Evolutionary conservation across 1,140 invertebrate species (phyloP).

Genomic region (Drosophila sp.): DNA sequence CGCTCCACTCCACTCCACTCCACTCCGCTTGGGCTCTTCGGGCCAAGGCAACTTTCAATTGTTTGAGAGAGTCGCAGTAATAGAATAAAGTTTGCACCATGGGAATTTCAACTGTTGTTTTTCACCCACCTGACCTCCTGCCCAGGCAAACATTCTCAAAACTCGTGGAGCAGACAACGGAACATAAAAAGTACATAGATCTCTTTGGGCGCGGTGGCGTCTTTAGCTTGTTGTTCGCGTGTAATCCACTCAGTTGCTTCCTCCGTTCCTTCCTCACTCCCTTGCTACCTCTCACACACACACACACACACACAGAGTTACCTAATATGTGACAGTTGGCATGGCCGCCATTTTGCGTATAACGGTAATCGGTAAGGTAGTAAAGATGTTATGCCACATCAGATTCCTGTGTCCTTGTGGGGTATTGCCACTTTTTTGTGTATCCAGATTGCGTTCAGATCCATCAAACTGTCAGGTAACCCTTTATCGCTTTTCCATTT

Average conservation of each 20-base stretch:
- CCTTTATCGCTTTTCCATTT: too few species aligned
- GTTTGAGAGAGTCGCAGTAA: slow-evolving; percentile 60
- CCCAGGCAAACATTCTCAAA: neutral
- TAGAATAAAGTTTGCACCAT: slow-evolving; percentile 77
- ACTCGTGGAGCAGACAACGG: slow-evolving; percentile 6
- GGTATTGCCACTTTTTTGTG: neutral
- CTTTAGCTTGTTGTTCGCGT: slow-evolving; percentile 67
- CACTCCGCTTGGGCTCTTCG: slow-evolving; percentile 1
- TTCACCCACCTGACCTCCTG: slow-evolving; percentile 57
- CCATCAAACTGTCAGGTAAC: neutral
- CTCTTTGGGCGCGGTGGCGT: slow-evolving; percentile 27
- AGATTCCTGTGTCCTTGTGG: neutral
- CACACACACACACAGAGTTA: neutral
- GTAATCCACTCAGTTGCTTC: slow-evolving; percentile 67
- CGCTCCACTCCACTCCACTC: neutral
- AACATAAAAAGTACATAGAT: slow-evolving; percentile 67
- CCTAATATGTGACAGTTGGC: slow-evolving; percentile 46
- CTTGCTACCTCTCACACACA: neutral
- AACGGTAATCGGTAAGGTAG: slow-evolving; percentile 36
- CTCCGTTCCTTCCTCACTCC: neutral
- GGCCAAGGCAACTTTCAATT: slow-evolving; percentile 68
- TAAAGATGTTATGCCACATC: neutral
- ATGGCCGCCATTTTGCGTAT: slow-evolving; percentile 35
- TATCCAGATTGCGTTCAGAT: neutral
- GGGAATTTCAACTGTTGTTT: slow-evolving; percentile 78